Base-by-base conservation (phyloP, 2,888 invertebrate genomes). In the Furcula furcula region DNA sequence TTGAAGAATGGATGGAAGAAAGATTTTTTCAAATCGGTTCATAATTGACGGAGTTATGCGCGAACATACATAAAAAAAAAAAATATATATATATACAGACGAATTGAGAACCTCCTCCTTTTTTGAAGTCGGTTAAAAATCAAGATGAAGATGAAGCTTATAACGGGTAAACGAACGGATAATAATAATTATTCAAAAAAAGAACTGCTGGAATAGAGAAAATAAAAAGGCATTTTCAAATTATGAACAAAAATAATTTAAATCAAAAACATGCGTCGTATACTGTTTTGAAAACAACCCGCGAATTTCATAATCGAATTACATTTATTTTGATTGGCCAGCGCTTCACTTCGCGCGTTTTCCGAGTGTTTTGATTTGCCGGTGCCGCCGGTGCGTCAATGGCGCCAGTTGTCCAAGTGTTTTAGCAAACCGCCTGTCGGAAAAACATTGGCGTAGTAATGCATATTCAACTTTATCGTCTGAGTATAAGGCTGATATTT, bases 291-390 rank as follows among this genome's bases (percentile, higher is more conserved):
- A 77, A 76, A 77, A 75, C 64, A 73, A 66, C 66, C 74, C 63
- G 62, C 61, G 59, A 55, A 57, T 68, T 62, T 48, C 13, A 58
- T 77, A 81, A 86, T 85, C 66, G 62, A 78, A 81, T 86, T 84
- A 82, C 42, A 46, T 59, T 43, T 85, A 71, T 86, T 87, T 82
- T 82, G 80, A 86, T 85, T 85, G 83, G 80, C 67, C 76, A 69
- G 65, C 57, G 67, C 64, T 29, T 64, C 68, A 60, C 62, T 63
- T 65, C 60, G 65, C 70, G 71, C 65, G 67, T 55, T 65, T 65
- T 67, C 60, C 47, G 52, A 84, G 81, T 85, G 82, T 82, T 86
- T 81, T 78, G 79, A 80, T 82, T 84, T 70, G 76, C 55, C 63
- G 65, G 57, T 57, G 65, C 68, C 69, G 76, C 55, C 63, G 65